Conservation (phyloP, 2,888 invertebrate genomes). For the Dolichopus griseipennis region DNA sequence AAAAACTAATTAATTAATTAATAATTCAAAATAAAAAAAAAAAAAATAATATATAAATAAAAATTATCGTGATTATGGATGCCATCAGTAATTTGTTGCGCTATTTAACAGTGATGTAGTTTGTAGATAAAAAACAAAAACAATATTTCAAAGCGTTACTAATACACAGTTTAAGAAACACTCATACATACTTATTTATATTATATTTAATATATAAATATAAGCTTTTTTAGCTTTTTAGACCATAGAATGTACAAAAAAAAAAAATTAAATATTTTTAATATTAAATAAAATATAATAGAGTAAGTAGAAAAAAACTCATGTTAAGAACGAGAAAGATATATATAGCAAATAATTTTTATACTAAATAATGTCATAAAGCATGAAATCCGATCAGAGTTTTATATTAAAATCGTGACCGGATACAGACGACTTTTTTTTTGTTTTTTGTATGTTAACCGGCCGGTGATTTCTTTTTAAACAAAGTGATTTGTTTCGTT, state of each 20-base stretch:
- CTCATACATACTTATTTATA: no score
- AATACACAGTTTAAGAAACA: no score
- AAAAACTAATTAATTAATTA: no score
- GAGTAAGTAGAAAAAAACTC: neutral
- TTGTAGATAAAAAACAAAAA: no score
- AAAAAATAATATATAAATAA: no score
- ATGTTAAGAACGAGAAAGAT: neutral
- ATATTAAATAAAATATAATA: neutral
- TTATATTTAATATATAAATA: neutral
- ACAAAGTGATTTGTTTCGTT: neutral
- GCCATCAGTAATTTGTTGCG: no score
- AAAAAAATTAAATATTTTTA: neutral
- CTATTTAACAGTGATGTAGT: no score
- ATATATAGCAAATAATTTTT: neutral
- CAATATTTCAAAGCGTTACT: no score
- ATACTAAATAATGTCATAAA: conserved; percentile 2
- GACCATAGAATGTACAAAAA: neutral
- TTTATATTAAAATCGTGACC: conserved; percentile 1
- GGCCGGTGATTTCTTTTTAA: neutral
- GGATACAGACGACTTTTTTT: neutral
- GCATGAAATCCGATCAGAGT: neutral
- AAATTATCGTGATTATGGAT: no score
- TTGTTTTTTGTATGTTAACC: neutral
- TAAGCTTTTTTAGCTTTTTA: neutral
- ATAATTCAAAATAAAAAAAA: no score